Conservation (phyloP, 1,140 invertebrate species). For the Phymorhynchus buccinoides region DNA sequence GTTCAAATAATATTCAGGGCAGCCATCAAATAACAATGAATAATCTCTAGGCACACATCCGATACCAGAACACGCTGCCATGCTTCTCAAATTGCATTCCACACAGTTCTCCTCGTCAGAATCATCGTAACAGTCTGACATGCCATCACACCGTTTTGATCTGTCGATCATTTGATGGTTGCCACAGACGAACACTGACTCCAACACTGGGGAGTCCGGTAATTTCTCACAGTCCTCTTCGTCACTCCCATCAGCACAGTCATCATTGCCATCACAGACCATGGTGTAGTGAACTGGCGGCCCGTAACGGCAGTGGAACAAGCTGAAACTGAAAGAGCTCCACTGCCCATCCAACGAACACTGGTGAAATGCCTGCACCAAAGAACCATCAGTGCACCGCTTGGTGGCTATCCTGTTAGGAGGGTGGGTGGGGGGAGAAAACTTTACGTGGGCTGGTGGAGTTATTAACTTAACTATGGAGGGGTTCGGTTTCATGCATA, state of each 20-base stretch:
- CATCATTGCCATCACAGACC: slow-evolving; percentile 41
- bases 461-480: no score
- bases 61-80: slow-evolving; percentile 7
- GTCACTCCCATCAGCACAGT: slow-evolving; percentile 38
- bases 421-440: background rate
- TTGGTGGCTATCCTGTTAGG: background rate
- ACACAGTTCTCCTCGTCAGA: slow-evolving; percentile 40
- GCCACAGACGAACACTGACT: slow-evolving; percentile 16
- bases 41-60: slow-evolving; percentile 26
- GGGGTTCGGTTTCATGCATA: slow-evolving; percentile 31
- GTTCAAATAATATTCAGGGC: no score
- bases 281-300: slow-evolving; percentile 21
- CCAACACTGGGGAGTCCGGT: background rate
- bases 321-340: background rate
- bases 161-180: slow-evolving; percentile 10
- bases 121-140: slow-evolving; percentile 39
- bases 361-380: slow-evolving; percentile 19
- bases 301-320: slow-evolving; percentile 17
- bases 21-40: background rate
- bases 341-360: background rate
- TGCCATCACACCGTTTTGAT: slow-evolving; percentile 28
- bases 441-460: background rate
- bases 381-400: slow-evolving; percentile 3
- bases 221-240: slow-evolving; percentile 21
- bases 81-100: background rate